These are phyloP conservation scores for Orthosia cruda DNA, from an alignment of 2,888 invertebrate genomes.

Conservation along the genomic window DNA sequence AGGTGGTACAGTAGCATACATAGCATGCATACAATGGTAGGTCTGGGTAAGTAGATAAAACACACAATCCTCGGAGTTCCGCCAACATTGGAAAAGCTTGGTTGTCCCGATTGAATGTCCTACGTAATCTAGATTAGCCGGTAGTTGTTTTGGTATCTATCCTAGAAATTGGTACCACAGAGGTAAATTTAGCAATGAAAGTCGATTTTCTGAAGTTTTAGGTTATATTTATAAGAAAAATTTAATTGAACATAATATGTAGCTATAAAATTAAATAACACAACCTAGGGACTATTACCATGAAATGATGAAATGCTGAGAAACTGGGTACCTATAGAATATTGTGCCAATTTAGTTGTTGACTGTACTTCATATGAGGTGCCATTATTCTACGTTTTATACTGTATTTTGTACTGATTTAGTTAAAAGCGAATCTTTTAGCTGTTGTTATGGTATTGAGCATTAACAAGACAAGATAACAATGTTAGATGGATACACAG, in stretches of 20 bases:
- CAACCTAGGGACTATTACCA: background rate
- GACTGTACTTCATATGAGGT: background rate
- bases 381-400: slow-evolving; percentile 13
- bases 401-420: background rate
- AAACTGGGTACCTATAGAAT: background rate
- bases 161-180: slow-evolving; percentile 1
- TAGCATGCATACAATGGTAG: background rate
- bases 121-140: slow-evolving; percentile 17
- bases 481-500: background rate
- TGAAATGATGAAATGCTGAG: background rate
- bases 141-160: background rate
- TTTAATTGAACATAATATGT: background rate
- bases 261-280: background rate
- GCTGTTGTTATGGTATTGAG: slow-evolving; percentile 6
- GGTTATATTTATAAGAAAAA: background rate
- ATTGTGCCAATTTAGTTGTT: background rate
- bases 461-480: slow-evolving; percentile 1
- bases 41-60: background rate
- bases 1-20: background rate
- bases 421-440: slow-evolving; percentile 1
- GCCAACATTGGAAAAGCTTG: slow-evolving; percentile 19
- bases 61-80: slow-evolving; percentile 8
- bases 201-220: background rate
- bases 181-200: no score
- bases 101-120: slow-evolving; percentile 20